Evolutionary conservation across 2,113 vertebrate genomes (phyloP).

Genomic region (Coptodon rendalli): DNA sequence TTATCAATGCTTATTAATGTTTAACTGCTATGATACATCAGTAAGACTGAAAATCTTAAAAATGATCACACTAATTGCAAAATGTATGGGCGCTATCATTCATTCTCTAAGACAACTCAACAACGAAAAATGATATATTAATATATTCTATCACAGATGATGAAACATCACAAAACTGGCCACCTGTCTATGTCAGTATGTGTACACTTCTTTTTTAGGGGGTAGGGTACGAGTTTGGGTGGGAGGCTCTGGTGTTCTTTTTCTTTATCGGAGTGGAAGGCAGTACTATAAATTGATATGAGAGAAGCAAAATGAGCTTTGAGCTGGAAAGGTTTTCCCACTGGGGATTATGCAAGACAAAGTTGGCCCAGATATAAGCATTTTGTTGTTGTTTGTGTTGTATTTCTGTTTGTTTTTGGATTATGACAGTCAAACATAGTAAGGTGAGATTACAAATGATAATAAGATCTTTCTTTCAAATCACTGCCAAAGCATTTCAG

Average conservation of each 20-base stretch:
- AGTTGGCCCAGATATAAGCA: background rate
- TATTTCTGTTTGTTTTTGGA: background rate
- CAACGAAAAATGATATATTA: background rate
- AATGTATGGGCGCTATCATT: background rate
- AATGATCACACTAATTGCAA: background rate
- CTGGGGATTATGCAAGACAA: background rate
- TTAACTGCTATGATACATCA: background rate
- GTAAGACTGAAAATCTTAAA: background rate
- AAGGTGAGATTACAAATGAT: background rate
- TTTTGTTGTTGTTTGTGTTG: background rate
- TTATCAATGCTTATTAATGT: background rate
- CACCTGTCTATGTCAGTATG: background rate
- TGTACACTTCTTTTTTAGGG: background rate
- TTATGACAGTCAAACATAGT: background rate
- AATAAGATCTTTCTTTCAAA: background rate
- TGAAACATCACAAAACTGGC: background rate
- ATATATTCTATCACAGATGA: background rate
- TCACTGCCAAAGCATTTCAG: background rate
- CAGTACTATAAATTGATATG: background rate
- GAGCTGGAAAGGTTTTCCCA: conserved; percentile 5
- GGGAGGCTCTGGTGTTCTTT: background rate
- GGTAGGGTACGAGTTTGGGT: background rate
- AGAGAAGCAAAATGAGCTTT: background rate
- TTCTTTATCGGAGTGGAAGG: background rate
- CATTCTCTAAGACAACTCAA: background rate